Conservation (phyloP, 1,140 invertebrate species). For the Papilio aristodemus region DNA sequence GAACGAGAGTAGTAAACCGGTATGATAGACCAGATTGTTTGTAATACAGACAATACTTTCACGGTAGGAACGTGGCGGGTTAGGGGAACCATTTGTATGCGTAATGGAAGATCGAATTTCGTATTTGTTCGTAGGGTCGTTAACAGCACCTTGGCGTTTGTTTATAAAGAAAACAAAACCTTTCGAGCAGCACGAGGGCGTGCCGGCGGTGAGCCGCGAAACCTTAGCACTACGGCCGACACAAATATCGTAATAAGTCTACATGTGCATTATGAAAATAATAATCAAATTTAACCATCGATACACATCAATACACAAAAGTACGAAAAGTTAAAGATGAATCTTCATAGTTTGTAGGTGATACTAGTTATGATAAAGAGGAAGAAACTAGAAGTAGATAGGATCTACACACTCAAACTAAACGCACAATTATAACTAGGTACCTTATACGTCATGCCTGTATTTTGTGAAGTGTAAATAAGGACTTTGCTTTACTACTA, state of each 20-base stretch:
- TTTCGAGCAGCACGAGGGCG: conserved; percentile 53
- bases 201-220: conserved; percentile 43
- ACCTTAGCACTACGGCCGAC: conserved; percentile 48
- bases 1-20: neutral
- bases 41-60: conserved; percentile 68
- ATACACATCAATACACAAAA: no score
- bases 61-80: conserved; percentile 47
- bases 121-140: conserved; percentile 78
- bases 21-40: conserved; percentile 56
- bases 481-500: neutral
- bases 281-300: conserved; percentile 2
- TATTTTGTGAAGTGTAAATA: no score
- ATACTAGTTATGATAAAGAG: no score
- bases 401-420: no score
- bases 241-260: conserved; percentile 51
- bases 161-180: conserved; percentile 79
- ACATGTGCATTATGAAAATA: conserved; percentile 40
- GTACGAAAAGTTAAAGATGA: no score
- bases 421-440: no score
- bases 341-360: no score
- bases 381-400: no score
- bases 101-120: conserved; percentile 79
- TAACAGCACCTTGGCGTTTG: conserved; percentile 75
- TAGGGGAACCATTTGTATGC: conserved; percentile 75
- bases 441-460: no score